Evolutionary conservation across 1,140 invertebrate species (phyloP).

Genomic region (Batillaria attramentaria): DNA sequence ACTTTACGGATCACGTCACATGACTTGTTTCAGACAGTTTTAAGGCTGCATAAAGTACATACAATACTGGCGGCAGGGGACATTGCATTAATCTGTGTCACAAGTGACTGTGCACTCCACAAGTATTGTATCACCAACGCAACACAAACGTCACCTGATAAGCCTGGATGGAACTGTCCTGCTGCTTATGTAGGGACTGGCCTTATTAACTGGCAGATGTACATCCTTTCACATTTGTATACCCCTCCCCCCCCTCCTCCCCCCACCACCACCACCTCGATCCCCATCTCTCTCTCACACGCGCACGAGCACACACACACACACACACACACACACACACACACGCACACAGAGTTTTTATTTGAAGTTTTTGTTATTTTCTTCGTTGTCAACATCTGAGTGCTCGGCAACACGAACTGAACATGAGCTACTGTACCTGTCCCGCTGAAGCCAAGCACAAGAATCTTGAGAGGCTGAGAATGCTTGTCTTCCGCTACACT

Average conservation of each 20-base stretch:
- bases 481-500: not conserved
- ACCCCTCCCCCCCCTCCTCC: no score
- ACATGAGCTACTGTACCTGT: not conserved
- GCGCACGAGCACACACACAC: not conserved
- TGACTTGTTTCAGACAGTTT: not conserved
- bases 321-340: not conserved
- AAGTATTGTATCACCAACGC: no score
- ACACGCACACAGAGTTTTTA: not conserved
- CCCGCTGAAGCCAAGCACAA: slow-evolving; percentile 26
- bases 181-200: no score
- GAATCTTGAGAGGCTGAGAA: slow-evolving; percentile 9
- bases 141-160: no score
- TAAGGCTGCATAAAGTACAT: not conserved
- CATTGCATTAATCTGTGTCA: not conserved
- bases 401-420: not conserved
- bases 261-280: no score
- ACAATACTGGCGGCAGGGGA: not conserved
- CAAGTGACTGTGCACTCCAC: no score
- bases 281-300: not conserved
- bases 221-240: no score
- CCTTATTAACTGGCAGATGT: no score
- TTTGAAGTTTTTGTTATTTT: not conserved
- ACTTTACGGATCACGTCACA: not conserved
- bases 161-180: no score
- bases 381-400: not conserved